Conservation (phyloP, 2,113 vertebrate species). For the Salvator merianae region DNA sequence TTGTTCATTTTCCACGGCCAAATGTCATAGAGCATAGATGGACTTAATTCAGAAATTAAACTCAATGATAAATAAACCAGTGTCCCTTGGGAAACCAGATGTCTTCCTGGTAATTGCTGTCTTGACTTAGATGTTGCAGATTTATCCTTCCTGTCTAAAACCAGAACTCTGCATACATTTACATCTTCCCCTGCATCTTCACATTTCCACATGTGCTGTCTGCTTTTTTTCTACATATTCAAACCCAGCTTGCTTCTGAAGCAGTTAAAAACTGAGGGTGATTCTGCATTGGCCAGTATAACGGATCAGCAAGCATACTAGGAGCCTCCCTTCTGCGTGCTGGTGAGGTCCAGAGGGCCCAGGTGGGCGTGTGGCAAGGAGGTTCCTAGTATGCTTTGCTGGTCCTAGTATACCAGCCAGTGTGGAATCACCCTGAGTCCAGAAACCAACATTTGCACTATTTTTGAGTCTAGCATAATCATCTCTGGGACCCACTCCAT, state of each 20-base stretch:
- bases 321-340: too few species aligned
- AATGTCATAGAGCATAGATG: neutral
- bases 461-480: neutral
- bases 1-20: slow-evolving; percentile 8
- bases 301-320: too few species aligned
- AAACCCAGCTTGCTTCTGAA: neutral
- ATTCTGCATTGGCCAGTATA: too few species aligned
- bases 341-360: too few species aligned
- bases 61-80: slow-evolving; percentile 35
- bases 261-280: neutral
- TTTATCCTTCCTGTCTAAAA: neutral
- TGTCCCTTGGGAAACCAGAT: neutral
- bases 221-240: too few species aligned
- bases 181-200: neutral
- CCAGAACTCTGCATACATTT: neutral
- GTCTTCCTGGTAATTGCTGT: neutral
- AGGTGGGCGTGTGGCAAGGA: too few species aligned
- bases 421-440: neutral
- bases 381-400: too few species aligned
- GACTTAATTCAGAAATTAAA: neutral
- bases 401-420: too few species aligned
- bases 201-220: neutral
- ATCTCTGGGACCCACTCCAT: neutral
- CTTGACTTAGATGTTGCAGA: neutral
- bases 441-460: neutral